Conservation (phyloP, 92 coral and sea anemone species). For the Heteractis magnifica region DNA sequence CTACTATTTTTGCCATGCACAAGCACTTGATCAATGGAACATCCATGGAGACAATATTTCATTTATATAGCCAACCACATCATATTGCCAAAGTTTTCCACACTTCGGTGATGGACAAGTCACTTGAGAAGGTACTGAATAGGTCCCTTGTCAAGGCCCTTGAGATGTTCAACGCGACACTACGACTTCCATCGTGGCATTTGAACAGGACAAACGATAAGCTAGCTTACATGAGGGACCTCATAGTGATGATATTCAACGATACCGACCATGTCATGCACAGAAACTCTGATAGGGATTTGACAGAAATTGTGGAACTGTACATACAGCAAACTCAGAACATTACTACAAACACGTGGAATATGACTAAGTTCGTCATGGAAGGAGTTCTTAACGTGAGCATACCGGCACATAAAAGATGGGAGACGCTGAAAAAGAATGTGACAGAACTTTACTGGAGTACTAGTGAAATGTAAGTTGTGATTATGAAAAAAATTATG, state of each 20-base stretch:
- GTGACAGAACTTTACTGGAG: conserved; percentile 54
- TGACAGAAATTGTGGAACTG: conserved; percentile 42
- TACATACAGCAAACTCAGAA: conserved; percentile 38
- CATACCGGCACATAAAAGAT: conserved; percentile 47
- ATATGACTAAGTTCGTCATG: conserved; percentile 52
- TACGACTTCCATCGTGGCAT: conserved; percentile 44
- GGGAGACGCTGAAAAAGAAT: conserved; percentile 44
- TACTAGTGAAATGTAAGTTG: conserved; percentile 36
- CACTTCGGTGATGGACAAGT: conserved; percentile 31
- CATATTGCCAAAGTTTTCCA: conserved; percentile 44
- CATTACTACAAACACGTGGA: conserved; percentile 38
- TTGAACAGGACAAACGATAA: conserved; percentile 55
- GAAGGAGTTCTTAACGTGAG: conserved; percentile 31
- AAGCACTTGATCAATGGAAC: conserved; percentile 32
- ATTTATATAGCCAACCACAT: conserved; percentile 38
- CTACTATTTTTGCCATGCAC: conserved; percentile 47
- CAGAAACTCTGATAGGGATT: conserved; percentile 43
- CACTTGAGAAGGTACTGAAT: conserved; percentile 43
- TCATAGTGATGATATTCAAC: conserved; percentile 43
- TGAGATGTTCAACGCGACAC: conserved; percentile 50
- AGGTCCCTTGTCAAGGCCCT: conserved; percentile 53
- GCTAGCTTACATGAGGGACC: conserved; percentile 44
- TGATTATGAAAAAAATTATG: not conserved
- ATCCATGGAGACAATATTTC: conserved; percentile 44
- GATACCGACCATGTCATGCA: conserved; percentile 57